Percentiles rank a stretch among this genome's conserved stretches.
Conservation (phyloP, 2,888 invertebrate species). For the Choristoneura rosaceana region DNA sequence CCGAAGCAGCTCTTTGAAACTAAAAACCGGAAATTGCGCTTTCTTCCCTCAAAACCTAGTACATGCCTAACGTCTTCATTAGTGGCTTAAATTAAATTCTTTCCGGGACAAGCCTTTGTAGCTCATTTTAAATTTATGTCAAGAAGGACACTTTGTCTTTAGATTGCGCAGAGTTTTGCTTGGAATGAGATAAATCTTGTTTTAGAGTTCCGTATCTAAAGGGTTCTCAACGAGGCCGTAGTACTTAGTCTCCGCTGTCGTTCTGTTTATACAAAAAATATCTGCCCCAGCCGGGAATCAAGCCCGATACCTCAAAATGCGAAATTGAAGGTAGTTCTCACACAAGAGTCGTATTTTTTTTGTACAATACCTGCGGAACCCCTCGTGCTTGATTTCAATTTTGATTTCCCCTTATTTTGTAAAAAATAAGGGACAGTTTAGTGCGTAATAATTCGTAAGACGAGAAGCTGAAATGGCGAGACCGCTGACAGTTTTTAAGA, state of each 20-base stretch:
- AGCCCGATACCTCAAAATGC: too few relatives aligned
- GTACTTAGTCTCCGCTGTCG: too few relatives aligned
- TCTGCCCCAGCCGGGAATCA: too few relatives aligned
- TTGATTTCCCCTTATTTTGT: neutral
- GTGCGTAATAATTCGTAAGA: neutral
- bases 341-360: too few relatives aligned
- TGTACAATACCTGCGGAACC: too few relatives aligned
- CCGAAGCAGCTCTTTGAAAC: conserved; percentile 75
- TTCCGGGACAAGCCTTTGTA: conserved; percentile 33
- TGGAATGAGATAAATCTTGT: conserved; percentile 16
- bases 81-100: conserved; percentile 72
- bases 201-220: neutral
- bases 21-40: conserved; percentile 84
- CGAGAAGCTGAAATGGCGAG: neutral
- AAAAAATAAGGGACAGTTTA: neutral
- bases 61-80: conserved; percentile 68
- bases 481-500: neutral
- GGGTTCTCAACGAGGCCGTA: too few relatives aligned
- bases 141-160: conserved; percentile 42
- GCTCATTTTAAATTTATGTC: conserved; percentile 50
- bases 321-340: too few relatives aligned
- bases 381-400: too few relatives aligned
- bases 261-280: too few relatives aligned
- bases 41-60: conserved; percentile 59
- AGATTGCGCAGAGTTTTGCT: conserved; percentile 27